phyloP scores from a whole-genome alignment of 1,140 invertebrate genomes.

The Eriocheir sinensis region DNA sequence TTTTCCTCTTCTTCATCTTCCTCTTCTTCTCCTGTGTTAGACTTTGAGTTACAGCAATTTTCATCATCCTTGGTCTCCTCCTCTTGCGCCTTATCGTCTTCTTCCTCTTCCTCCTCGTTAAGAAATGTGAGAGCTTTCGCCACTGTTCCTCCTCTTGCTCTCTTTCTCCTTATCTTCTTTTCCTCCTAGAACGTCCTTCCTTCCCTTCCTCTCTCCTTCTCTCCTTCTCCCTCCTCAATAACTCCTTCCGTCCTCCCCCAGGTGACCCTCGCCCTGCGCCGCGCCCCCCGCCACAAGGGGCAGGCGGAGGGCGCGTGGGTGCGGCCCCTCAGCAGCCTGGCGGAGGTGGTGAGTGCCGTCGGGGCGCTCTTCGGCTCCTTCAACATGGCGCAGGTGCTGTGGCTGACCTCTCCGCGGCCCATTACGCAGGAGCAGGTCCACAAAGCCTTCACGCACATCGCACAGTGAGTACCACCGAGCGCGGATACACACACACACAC shows the following conservation, averaged over 20 bases:
- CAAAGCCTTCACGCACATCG: slow-evolving; percentile 38
- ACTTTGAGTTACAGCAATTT: no score
- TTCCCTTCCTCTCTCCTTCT: not conserved
- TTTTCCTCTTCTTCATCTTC: no score
- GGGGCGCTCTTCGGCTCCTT: slow-evolving; percentile 60
- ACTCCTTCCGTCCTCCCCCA: no score
- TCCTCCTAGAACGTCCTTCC: no score
- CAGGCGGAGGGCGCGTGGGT: slow-evolving; percentile 49
- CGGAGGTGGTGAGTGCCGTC: slow-evolving; percentile 59
- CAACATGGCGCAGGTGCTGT: slow-evolving; percentile 67
- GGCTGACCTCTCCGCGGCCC: slow-evolving; percentile 55
- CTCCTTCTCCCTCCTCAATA: not conserved
- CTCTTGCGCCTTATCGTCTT: no score
- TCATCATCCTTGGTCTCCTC: no score
- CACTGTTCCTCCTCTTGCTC: not conserved
- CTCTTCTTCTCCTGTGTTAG: not conserved
- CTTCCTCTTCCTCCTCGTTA: slow-evolving; percentile 1
- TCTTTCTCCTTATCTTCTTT: no score
- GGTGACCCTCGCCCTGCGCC: not conserved
- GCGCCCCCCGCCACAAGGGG: not conserved
- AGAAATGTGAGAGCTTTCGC: no score
- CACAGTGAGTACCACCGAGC: slow-evolving; percentile 33
- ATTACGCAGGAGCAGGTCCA: slow-evolving; percentile 37
- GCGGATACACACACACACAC: not conserved
- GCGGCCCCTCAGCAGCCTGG: slow-evolving; percentile 52